Conservation (phyloP, 2,113 vertebrate species). For the Neolamprologus cancellatus region DNA sequence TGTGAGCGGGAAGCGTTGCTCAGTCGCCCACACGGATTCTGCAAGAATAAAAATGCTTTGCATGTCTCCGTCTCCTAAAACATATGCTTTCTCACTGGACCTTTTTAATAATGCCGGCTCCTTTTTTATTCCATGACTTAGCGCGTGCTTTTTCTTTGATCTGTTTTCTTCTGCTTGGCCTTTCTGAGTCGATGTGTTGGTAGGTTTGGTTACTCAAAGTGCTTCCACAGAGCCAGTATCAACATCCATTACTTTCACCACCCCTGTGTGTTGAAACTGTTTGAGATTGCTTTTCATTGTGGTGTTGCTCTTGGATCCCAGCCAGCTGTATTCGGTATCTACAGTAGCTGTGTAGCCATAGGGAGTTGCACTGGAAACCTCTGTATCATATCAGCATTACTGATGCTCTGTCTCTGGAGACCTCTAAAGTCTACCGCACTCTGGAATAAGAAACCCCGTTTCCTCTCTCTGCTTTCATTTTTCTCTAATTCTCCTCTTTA, state of each 20-base stretch:
- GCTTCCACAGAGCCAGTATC: conserved; percentile 13
- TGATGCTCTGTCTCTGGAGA: conserved; percentile 31
- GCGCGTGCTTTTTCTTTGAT: not conserved
- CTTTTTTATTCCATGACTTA: not conserved
- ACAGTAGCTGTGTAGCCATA: conserved; percentile 32
- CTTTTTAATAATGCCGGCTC: not conserved
- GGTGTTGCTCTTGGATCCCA: conserved; percentile 48
- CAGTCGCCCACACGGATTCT: not conserved
- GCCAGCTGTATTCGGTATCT: conserved; percentile 54
- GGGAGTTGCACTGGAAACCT: conserved; percentile 48
- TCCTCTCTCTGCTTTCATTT: conserved; percentile 6
- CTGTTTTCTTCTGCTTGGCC: not conserved
- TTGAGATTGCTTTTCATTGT: conserved; percentile 46
- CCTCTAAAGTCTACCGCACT: conserved; percentile 4
- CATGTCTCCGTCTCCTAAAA: not conserved
- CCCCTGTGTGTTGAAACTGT: conserved; percentile 31
- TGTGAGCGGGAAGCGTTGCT: not conserved
- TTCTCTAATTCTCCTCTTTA: not conserved
- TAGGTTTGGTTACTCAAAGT: conserved; percentile 29
- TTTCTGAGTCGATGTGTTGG: not conserved
- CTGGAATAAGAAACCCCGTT: conserved; percentile 37
- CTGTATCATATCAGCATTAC: conserved; percentile 53
- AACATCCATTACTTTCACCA: conserved; percentile 28
- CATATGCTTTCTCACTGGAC: not conserved
- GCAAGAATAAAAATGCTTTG: not conserved